Base-by-base conservation (phyloP, 2,888 invertebrate genomes). In the Cataglyphis rosenhaueri region DNA sequence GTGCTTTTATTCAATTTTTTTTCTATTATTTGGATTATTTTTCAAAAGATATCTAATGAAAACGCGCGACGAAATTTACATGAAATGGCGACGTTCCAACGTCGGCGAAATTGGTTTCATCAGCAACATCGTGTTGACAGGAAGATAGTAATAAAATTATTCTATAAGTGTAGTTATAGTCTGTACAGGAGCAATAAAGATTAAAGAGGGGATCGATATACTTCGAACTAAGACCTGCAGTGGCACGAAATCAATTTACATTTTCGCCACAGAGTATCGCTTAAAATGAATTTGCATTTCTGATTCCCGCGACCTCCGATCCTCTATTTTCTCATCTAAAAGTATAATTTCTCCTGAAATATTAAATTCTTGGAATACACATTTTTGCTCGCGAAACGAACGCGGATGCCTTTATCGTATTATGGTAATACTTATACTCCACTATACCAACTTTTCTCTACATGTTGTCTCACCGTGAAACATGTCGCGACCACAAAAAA, bases 291-390 rank as follows among this genome's bases (percentile, higher is more conserved):
- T 90, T 88, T 90, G 86, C 90, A 90, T 90, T 86, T 85, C 86
- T 88, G 86, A 87, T 89, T 87, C 85, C 78, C 48, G 83, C 86
- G 85, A 85, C 85, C 85, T 71, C 75, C 86, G 86, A 88, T 85
- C 86, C 84, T 74, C 71, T 83, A 85, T 84, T 35, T 6, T 87
- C 91, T 86, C 85, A 92, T 92, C 85, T 92, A 83, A 92, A 92
- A 92, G 91, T 92, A 91, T 91, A 92, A 92, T 92, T 85, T 82
- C 83, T 75, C 81, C 83, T 87, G 85, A 91, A 90, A 91, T 92
- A 92, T 91, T 91, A 91, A 91, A 91, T 91, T 90, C 90, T 84
- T 88, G 87, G 87, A 83, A 86, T 91, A 91, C 87, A 89, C 86
- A 89, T 88, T 89, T 90, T 90, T 90, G 87, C 82, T 79, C 64